A percentile compares a stretch with the other conserved stretches of the same genome.
phyloP scores from a whole-genome alignment of 2,888 invertebrate species.

The Rhamnusium bicolor region DNA sequence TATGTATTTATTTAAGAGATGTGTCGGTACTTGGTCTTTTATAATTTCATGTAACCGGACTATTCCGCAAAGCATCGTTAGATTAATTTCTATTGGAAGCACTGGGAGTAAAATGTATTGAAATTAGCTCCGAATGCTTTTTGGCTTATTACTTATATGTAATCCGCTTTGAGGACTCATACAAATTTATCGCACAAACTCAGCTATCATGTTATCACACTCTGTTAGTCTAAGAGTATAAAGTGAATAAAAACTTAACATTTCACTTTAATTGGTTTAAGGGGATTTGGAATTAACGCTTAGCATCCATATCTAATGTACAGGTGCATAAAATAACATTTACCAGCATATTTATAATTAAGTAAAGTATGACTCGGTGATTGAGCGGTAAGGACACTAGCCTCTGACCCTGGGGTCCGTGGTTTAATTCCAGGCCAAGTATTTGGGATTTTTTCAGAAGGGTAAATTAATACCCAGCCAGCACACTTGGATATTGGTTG shows the following conservation, averaged over 20 bases:
- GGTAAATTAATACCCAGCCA: too few species aligned
- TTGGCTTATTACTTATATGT: slow-evolving; percentile 25
- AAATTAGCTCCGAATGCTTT: slow-evolving; percentile 26
- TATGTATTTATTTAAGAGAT: too few species aligned
- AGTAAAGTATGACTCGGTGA: too few species aligned
- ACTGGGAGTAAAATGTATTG: slow-evolving; percentile 21
- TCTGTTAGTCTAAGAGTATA: neutral
- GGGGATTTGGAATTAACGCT: neutral
- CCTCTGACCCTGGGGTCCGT: too few species aligned
- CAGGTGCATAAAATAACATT: neutral
- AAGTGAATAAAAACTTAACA: neutral
- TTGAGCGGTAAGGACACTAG: too few species aligned
- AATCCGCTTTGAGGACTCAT: slow-evolving; percentile 29
- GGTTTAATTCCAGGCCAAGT: too few species aligned
- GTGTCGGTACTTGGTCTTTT: neutral
- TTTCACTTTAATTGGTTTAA: neutral
- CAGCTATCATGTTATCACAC: neutral
- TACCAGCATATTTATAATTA: neutral
- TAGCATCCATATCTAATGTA: neutral
- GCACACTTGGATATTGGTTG: too few species aligned
- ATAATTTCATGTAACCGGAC: neutral
- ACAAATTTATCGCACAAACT: slow-evolving; percentile 27
- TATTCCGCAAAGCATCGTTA: neutral
- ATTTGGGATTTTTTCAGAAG: too few species aligned
- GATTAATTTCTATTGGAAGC: slow-evolving; percentile 25